These are phyloP conservation scores for Artemia sinica DNA, from an alignment of 2,888 invertebrate genomes.

Conservation along the genomic window DNA sequence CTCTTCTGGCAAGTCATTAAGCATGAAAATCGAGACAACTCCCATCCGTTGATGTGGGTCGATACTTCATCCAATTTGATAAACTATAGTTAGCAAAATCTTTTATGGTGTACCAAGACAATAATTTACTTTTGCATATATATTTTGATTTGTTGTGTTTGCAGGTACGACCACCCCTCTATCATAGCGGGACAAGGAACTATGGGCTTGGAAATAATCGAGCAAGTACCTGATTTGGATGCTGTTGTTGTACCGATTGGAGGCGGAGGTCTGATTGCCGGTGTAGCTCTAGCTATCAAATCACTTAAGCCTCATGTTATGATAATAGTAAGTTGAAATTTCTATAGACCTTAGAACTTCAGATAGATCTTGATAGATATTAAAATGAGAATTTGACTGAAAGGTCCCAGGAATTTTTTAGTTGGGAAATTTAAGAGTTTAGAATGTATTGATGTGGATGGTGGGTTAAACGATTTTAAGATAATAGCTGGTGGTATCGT, in stretches of 20 bases:
- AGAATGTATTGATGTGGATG: no score
- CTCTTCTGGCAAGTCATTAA: no score
- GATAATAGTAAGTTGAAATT: conserved; percentile 53
- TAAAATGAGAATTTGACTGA: no score
- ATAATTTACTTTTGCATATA: background rate
- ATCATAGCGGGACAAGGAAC: conserved; percentile 92
- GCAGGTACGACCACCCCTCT: conserved; percentile 80
- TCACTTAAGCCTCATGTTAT: conserved; percentile 60
- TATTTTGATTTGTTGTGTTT: conserved; percentile 21
- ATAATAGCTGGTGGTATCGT: no score
- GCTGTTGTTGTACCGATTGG: conserved; percentile 82
- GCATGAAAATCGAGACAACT: no score
- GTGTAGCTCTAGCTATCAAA: conserved; percentile 73
- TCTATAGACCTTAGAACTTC: conserved; percentile 60
- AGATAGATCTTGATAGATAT: conserved; percentile 42
- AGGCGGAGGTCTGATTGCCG: conserved; percentile 82
- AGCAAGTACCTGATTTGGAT: conserved; percentile 68
- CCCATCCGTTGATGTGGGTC: no score
- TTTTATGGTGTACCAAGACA: no score
- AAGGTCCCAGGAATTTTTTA: no score
- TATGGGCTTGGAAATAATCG: conserved; percentile 74
- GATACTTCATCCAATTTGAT: no score
- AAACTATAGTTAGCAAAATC: no score
- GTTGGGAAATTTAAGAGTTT: no score
- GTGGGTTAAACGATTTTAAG: no score